phyloP scores from a whole-genome alignment of 2,888 invertebrate genomes.

The Eupithecia subumbrata region DNA sequence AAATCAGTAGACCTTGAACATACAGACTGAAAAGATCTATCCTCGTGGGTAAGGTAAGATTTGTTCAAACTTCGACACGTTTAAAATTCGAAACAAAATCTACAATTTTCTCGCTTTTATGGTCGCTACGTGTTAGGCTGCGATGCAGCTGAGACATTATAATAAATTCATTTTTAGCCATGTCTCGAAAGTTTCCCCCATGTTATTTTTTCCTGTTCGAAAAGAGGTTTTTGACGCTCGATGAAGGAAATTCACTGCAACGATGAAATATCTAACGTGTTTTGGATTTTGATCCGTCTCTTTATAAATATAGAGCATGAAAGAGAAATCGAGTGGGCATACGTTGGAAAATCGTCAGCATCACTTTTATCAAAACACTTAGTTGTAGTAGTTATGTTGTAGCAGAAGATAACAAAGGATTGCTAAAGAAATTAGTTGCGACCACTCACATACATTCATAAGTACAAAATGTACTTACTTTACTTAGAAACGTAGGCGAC shows the following conservation, averaged over 20 bases:
- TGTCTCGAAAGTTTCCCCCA: background rate
- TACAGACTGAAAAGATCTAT: slow-evolving; percentile 4
- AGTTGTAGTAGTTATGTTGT: background rate
- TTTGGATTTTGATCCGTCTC: background rate
- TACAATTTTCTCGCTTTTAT: slow-evolving; percentile 40
- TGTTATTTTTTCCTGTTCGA: background rate
- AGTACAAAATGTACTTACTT: no score
- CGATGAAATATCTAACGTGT: background rate
- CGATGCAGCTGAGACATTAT: slow-evolving; percentile 41
- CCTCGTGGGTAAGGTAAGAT: slow-evolving; percentile 28
- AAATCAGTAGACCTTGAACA: background rate
- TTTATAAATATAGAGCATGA: background rate
- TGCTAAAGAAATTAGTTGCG: background rate
- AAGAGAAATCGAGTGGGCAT: background rate
- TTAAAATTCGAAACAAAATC: slow-evolving; percentile 46
- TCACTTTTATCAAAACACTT: background rate
- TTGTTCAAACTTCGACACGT: slow-evolving; percentile 24
- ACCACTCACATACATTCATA: background rate
- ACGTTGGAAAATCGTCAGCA: background rate
- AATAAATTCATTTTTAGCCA: slow-evolving; percentile 38
- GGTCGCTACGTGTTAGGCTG: slow-evolving; percentile 37
- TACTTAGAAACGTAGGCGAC: background rate
- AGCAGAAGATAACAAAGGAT: background rate
- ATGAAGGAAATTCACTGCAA: background rate
- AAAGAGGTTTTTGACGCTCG: background rate